A percentile compares a stretch with the other conserved stretches of the same genome.
phyloP scores from a whole-genome alignment of 2,113 vertebrate species.

The Narcine bancroftii region DNA sequence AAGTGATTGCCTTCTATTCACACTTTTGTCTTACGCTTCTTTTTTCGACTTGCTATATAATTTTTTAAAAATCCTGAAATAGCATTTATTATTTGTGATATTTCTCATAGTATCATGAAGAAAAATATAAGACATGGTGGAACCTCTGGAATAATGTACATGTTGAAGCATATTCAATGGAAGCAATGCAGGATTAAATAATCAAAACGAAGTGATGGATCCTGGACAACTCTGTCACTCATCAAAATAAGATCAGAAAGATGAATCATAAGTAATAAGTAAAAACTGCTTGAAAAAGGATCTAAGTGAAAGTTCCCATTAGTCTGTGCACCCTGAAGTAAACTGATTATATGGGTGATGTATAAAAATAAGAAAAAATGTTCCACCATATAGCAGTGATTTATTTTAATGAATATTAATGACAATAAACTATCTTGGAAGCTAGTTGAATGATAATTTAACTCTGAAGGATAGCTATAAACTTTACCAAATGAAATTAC shows the following conservation, averaged over 20 bases:
- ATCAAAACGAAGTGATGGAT: not conserved
- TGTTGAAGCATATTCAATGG: not conserved
- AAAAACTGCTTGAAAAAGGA: not conserved
- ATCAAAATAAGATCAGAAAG: not conserved
- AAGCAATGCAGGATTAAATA: not conserved
- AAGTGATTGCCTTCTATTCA: not conserved
- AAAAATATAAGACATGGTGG: not conserved
- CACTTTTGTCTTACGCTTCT: too few relatives aligned
- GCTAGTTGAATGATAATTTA: not conserved
- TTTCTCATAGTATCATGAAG: not conserved
- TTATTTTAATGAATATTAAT: not conserved
- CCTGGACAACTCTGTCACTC: not conserved
- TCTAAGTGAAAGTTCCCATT: not conserved
- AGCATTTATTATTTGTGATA: not conserved
- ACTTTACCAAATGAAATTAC: not conserved
- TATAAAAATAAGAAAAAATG: not conserved
- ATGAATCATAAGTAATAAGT: not conserved
- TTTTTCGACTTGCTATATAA: not conserved
- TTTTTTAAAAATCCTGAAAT: not conserved
- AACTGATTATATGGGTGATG: not conserved
- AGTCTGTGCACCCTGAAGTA: not conserved
- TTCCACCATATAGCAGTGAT: not conserved
- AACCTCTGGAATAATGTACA: not conserved
- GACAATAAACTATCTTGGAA: not conserved
- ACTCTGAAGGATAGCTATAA: not conserved